Conservation (phyloP, 2,113 vertebrate genomes). For the Malurus cyaneus region DNA sequence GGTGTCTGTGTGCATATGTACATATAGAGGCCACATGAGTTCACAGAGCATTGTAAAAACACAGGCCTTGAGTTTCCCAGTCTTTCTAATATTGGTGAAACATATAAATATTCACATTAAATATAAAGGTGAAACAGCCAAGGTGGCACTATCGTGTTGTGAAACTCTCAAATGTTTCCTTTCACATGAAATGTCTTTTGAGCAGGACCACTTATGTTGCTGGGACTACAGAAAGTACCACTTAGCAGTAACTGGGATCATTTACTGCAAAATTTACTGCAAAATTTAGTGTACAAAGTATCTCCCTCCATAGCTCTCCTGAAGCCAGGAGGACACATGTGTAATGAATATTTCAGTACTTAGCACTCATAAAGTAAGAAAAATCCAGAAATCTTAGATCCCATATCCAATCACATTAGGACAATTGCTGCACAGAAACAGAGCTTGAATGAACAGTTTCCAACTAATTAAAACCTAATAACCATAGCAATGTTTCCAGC, state of each 20-base stretch:
- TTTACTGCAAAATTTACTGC: not conserved
- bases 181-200: not conserved
- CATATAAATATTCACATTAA: no score
- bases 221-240: not conserved
- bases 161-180: not conserved
- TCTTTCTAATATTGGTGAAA: not conserved
- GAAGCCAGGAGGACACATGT: not conserved
- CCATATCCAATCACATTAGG: not conserved
- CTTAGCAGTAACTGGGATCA: not conserved
- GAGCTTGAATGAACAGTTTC: not conserved
- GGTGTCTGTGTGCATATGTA: not conserved
- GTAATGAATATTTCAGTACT: not conserved
- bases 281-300: not conserved
- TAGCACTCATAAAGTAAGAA: not conserved
- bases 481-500: not conserved
- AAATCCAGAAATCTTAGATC: not conserved
- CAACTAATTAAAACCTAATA: conserved; percentile 21
- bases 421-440: not conserved
- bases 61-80: not conserved
- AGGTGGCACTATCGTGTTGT: not conserved
- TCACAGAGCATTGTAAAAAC: not conserved
- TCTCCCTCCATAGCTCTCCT: not conserved
- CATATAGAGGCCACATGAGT: not conserved
- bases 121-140: not conserved
- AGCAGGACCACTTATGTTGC: not conserved